phyloP scores from a whole-genome alignment of 2,888 invertebrate species.

The Branchellion lobata region DNA sequence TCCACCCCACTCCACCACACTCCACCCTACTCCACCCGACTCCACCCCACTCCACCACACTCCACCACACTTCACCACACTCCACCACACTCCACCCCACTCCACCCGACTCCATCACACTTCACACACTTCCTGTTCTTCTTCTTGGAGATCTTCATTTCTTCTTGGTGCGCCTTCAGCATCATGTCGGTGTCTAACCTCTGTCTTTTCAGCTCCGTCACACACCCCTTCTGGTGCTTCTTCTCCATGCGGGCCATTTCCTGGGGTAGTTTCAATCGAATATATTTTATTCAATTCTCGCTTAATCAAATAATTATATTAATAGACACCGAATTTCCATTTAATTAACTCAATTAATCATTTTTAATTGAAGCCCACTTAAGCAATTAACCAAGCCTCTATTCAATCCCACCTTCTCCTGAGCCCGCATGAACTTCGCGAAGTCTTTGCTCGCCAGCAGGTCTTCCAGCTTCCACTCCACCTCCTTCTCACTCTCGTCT shows the following conservation, averaged over 20 bases:
- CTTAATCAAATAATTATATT: too few relatives aligned
- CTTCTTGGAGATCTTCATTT: constrained; percentile 63
- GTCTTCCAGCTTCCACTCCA: constrained; percentile 20
- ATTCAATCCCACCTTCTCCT: too few relatives aligned
- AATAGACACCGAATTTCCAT: not conserved
- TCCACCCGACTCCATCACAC: too few relatives aligned
- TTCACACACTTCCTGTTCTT: constrained; percentile 56
- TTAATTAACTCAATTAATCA: not conserved
- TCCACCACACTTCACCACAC: too few relatives aligned
- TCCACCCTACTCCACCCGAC: too few relatives aligned
- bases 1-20: too few relatives aligned
- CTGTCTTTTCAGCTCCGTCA: constrained; percentile 78
- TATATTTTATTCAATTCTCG: too few relatives aligned
- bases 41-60: too few relatives aligned
- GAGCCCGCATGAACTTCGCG: not conserved
- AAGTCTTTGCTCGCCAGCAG: not conserved
- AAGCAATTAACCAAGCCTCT: too few relatives aligned
- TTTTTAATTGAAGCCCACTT: not conserved
- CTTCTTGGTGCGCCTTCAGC: constrained; percentile 63
- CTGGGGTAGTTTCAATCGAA: constrained; percentile 92
- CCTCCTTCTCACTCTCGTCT: constrained; percentile 56
- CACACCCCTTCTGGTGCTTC: constrained; percentile 87
- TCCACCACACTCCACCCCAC: too few relatives aligned
- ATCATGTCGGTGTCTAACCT: constrained; percentile 86
- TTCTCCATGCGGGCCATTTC: constrained; percentile 85